These are phyloP conservation scores for Folsomia manolachei DNA, from an alignment of 2,888 invertebrate species.

Conservation along the genomic window DNA sequence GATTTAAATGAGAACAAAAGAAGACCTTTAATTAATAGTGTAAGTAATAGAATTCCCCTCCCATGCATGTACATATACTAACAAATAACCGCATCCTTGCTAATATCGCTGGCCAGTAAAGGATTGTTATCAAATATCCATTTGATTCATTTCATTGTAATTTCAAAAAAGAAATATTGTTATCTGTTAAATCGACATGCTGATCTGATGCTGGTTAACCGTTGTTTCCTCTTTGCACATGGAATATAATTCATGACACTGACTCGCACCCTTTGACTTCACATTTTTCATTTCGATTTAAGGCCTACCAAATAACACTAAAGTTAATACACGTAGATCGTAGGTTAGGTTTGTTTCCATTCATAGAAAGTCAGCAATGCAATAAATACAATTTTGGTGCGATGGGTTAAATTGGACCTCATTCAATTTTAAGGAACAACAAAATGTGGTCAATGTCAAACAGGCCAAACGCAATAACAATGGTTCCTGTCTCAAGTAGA, in stretches of 20 bases:
- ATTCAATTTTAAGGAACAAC: neutral
- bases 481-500: neutral
- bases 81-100: neutral
- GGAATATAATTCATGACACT: neutral
- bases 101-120: too few relatives aligned
- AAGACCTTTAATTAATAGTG: neutral
- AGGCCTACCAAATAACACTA: neutral
- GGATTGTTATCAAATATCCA: too few relatives aligned
- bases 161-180: neutral
- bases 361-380: neutral
- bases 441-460: constrained; percentile 1
- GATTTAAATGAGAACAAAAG: neutral
- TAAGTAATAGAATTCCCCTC: neutral
- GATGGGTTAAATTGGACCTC: neutral
- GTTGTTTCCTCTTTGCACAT: constrained; percentile 7
- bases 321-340: too few relatives aligned
- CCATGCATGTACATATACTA: too few relatives aligned
- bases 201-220: constrained; percentile 12
- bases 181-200: constrained; percentile 6
- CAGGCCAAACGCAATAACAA: neutral
- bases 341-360: neutral
- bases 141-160: neutral
- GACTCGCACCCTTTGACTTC: neutral
- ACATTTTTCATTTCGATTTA: constrained; percentile 1
- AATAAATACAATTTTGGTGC: neutral